A percentile compares a stretch with the other conserved stretches of the same genome.
phyloP scores from a whole-genome alignment of 2,113 vertebrate genomes.

The Monarcha castaneiventris region DNA sequence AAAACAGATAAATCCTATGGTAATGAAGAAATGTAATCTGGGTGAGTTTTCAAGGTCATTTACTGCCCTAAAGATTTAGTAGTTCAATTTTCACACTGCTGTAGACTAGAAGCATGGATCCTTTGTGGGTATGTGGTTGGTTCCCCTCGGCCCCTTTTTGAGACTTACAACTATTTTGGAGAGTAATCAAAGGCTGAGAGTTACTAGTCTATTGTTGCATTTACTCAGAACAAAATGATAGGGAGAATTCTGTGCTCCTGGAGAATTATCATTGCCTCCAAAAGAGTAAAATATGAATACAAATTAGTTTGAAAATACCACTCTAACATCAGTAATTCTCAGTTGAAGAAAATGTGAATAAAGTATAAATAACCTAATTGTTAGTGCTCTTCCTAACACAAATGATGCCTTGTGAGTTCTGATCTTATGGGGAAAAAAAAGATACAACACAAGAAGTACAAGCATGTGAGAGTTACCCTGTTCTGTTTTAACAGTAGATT shows the following conservation, averaged over 20 bases:
- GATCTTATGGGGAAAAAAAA: not conserved
- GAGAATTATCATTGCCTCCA: not conserved
- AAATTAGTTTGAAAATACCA: conserved; percentile 20
- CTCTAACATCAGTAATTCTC: not conserved
- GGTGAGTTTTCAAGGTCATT: not conserved
- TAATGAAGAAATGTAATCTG: not conserved
- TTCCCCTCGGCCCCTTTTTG: not conserved
- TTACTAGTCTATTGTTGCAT: not conserved
- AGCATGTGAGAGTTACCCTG: not conserved
- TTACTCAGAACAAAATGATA: conserved; percentile 34
- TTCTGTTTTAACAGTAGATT: not conserved
- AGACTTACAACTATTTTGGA: not conserved
- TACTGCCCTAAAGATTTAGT: not conserved
- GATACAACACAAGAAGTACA: not conserved
- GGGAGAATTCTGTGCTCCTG: not conserved
- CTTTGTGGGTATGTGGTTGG: not conserved
- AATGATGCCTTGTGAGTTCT: not conserved
- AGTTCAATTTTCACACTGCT: not conserved
- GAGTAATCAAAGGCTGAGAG: conserved; percentile 1
- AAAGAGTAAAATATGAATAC: conserved; percentile 13
- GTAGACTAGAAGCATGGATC: not conserved
- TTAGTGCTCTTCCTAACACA: not conserved
- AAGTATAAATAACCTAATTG: not conserved
- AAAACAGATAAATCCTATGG: not conserved
- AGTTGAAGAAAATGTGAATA: not conserved